phyloP scores from a whole-genome alignment of 2,888 invertebrate genomes.

The Acanthosepion pharaonis region DNA sequence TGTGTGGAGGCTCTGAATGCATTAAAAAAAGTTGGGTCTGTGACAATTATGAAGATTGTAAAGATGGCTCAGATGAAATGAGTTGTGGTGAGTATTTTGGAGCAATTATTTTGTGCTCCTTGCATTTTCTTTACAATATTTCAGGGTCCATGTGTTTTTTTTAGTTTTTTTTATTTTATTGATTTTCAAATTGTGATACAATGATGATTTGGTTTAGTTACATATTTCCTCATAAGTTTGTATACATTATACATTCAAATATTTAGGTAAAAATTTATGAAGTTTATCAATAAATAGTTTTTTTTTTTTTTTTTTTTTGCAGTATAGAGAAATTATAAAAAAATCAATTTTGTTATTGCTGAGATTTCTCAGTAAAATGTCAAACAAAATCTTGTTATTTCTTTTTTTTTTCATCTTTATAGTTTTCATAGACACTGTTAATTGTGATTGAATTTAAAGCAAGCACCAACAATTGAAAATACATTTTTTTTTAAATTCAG shows the following conservation, averaged over 20 bases:
- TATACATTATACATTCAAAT: neutral
- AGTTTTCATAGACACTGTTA: neutral
- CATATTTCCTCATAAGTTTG: neutral
- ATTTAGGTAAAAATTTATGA: neutral
- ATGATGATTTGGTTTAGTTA: neutral
- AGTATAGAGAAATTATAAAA: neutral
- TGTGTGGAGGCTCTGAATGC: constrained; percentile 88
- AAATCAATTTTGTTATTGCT: neutral
- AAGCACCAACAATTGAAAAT: neutral
- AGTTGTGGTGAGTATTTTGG: constrained; percentile 35
- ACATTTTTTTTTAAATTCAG: neutral
- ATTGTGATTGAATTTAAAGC: neutral
- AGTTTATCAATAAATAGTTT: neutral
- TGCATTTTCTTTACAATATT: neutral
- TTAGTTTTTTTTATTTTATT: neutral
- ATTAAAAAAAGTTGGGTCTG: neutral
- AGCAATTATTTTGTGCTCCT: neutral
- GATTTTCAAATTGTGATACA: neutral
- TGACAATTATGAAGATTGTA: constrained; percentile 24
- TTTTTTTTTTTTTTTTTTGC: too few species aligned
- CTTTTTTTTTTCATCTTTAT: neutral
- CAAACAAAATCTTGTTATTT: neutral
- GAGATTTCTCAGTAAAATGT: neutral
- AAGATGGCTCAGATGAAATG: neutral
- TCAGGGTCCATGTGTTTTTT: neutral